Percentiles rank a stretch among this genome's conserved stretches.
Conservation (phyloP, 1,140 invertebrate species). For the Diachasmimorpha longicaudata region DNA sequence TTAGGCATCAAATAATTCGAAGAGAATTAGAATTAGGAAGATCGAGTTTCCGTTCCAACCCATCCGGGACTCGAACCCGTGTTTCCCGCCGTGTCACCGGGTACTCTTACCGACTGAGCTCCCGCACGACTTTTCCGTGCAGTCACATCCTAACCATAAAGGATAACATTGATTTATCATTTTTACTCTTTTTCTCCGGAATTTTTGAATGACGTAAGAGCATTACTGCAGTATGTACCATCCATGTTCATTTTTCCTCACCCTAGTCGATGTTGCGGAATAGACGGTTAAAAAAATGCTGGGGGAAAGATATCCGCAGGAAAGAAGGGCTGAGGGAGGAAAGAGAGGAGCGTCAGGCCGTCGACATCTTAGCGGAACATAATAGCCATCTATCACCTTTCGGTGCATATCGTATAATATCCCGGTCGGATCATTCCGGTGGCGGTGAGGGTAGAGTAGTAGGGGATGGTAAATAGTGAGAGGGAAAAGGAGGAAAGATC, state of each 20-base stretch:
- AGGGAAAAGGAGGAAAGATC: conserved; percentile 6
- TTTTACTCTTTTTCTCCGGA: not conserved
- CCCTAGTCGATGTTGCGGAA: conserved; percentile 6
- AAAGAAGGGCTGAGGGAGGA: conserved; percentile 19
- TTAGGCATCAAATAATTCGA: no score
- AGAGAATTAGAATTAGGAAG: no score
- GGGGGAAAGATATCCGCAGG: not conserved
- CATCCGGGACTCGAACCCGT: no score
- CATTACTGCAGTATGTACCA: not conserved
- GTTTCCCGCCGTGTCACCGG: no score
- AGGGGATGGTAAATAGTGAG: not conserved
- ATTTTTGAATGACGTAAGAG: not conserved
- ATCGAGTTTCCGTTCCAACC: no score
- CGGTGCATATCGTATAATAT: conserved; percentile 57
- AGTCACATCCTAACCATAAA: not conserved
- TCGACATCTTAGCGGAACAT: conserved; percentile 47
- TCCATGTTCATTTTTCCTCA: not conserved
- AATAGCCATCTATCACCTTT: conserved; percentile 53
- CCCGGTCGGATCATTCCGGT: conserved; percentile 43
- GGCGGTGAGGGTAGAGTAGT: conserved; percentile 4
- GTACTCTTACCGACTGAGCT: no score
- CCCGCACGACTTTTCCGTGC: not conserved
- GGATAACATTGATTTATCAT: not conserved
- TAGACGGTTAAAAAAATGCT: not conserved
- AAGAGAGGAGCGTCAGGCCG: conserved; percentile 20